Percentiles rank a stretch among this genome's conserved stretches.
Evolutionary conservation across 1,140 invertebrate species (phyloP).

Genomic region (Cydia pomonella): DNA sequence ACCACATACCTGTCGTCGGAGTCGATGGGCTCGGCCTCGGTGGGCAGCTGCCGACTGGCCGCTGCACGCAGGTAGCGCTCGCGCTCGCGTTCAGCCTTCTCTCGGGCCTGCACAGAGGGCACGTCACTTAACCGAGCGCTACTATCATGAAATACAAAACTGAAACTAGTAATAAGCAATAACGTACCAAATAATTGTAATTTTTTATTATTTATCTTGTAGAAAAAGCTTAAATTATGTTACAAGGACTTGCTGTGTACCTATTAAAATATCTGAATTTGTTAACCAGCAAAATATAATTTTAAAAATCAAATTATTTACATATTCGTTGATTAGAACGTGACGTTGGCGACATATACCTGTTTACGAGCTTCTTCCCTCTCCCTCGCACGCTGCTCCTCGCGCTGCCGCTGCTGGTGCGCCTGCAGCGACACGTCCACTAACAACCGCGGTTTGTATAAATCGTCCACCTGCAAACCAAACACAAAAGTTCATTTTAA

Average conservation of each 20-base stretch:
- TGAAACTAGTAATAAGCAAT: too few relatives aligned
- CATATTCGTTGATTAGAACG: too few relatives aligned
- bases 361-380: slow-evolving; percentile 77
- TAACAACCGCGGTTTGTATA: slow-evolving; percentile 90
- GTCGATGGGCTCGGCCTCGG: slow-evolving; percentile 85
- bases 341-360: slow-evolving; percentile 35
- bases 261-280: too few relatives aligned
- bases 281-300: too few relatives aligned
- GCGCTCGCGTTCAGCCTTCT: slow-evolving; percentile 59
- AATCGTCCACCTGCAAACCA: slow-evolving; percentile 89
- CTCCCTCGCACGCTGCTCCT: slow-evolving; percentile 79
- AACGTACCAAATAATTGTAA: too few relatives aligned
- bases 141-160: too few relatives aligned
- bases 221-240: too few relatives aligned
- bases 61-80: slow-evolving; percentile 77
- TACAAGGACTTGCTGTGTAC: too few relatives aligned
- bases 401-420: slow-evolving; percentile 80
- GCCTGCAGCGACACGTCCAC: slow-evolving; percentile 84
- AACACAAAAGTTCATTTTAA: neutral
- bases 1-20: slow-evolving; percentile 82
- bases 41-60: slow-evolving; percentile 81
- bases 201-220: too few relatives aligned
- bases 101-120: slow-evolving; percentile 56
- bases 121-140: too few relatives aligned
- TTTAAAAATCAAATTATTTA: too few relatives aligned